Conservation (phyloP, 2,797 vertebrate genomes). For the Echeneis naucrates region DNA sequence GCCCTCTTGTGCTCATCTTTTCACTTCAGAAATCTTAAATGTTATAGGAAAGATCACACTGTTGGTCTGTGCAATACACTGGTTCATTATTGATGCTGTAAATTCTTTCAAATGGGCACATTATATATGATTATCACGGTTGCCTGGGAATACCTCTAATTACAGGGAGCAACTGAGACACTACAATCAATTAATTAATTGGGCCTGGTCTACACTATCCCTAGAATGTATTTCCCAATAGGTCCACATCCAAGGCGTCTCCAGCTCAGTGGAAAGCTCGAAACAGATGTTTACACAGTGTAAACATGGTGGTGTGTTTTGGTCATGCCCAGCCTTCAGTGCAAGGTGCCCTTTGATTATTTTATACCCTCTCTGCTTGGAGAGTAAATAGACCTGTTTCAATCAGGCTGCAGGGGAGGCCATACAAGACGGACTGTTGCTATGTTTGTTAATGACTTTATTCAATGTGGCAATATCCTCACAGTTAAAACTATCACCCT, state of each 20-base stretch:
- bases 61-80: conserved; percentile 11
- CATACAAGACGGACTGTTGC: conserved; percentile 31
- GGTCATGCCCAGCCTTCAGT: conserved; percentile 29
- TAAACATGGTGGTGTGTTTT: conserved; percentile 43
- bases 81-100: conserved; percentile 40
- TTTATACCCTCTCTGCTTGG: conserved; percentile 40
- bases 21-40: background rate
- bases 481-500: conserved; percentile 49
- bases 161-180: conserved; percentile 44
- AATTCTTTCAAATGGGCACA: conserved; percentile 28
- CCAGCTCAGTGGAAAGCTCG: conserved; percentile 17
- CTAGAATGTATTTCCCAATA: conserved; percentile 45
- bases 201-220: conserved; percentile 29
- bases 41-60: conserved; percentile 30
- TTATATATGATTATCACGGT: conserved; percentile 58
- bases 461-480: conserved; percentile 57
- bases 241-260: conserved; percentile 38
- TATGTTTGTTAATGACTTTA: conserved; percentile 69
- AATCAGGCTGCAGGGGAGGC: conserved; percentile 41
- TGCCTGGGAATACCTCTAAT: conserved; percentile 76
- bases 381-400: conserved; percentile 54
- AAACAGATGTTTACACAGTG: conserved; percentile 57
- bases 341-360: conserved; percentile 58
- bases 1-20: background rate
- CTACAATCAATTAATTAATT: conserved; percentile 69